Conservation (phyloP, 2,888 invertebrate genomes). For the Heteromurus nitidus region DNA sequence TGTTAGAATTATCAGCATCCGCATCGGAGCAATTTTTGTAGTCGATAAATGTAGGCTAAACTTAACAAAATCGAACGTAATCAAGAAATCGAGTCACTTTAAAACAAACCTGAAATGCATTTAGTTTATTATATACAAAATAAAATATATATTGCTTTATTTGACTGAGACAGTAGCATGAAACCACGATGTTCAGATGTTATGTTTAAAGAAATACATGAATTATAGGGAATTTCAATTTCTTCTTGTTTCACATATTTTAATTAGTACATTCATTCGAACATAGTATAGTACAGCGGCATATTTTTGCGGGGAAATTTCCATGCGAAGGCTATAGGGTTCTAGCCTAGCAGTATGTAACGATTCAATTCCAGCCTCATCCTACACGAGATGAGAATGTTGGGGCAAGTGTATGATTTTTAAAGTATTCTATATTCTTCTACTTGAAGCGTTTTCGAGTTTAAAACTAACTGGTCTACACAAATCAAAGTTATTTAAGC, state of each 20-base stretch:
- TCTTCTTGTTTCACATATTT: not conserved
- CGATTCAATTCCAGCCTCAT: no score
- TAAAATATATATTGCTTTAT: not conserved
- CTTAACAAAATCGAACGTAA: not conserved
- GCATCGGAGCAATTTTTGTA: conserved; percentile 84
- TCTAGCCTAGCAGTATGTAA: not conserved
- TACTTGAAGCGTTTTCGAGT: not conserved
- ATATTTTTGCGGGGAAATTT: no score
- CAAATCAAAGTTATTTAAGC: no score
- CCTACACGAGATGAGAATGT: no score
- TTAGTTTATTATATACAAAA: not conserved
- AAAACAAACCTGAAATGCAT: not conserved
- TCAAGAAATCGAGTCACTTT: not conserved
- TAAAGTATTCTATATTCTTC: no score
- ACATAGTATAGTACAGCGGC: no score
- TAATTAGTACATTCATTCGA: not conserved
- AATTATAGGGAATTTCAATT: no score
- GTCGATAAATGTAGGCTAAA: no score
- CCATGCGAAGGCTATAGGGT: not conserved
- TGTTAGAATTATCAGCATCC: conserved; percentile 91
- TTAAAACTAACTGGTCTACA: not conserved
- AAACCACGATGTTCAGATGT: not conserved
- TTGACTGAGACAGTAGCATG: not conserved
- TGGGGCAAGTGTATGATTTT: no score
- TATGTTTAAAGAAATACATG: not conserved